Percentiles rank a stretch among this genome's conserved stretches.
Conservation (phyloP, 1,140 invertebrate genomes). For the Charaxes varanes region DNA sequence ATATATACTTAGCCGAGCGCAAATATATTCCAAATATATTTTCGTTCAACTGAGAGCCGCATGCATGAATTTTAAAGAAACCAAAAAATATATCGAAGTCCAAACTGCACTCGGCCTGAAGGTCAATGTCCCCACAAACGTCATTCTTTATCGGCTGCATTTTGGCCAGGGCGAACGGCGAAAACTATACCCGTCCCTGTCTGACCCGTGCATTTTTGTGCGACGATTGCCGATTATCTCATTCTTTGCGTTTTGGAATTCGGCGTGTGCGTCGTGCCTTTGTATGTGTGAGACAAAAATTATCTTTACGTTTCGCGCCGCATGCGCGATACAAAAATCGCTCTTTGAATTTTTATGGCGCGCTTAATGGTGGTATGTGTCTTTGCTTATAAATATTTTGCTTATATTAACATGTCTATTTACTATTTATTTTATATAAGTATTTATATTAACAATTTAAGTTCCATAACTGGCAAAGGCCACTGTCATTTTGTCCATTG, state of each 20-base stretch:
- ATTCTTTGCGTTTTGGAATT: conserved; percentile 55
- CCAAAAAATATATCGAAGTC: conserved; percentile 36
- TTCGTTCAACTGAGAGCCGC: conserved; percentile 8
- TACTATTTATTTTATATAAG: no score
- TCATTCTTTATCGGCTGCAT: conserved; percentile 71
- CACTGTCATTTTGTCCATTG: no score
- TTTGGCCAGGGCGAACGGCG: conserved; percentile 56
- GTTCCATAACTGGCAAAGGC: no score
- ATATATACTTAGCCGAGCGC: no score
- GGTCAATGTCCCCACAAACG: conserved; percentile 62
- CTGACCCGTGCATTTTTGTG: conserved; percentile 52
- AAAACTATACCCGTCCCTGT: conserved; percentile 39
- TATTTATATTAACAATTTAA: no score
- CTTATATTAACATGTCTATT: no score
- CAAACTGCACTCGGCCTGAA: conserved; percentile 53
- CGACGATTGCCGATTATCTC: conserved; percentile 65
- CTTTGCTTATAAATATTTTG: not conserved
- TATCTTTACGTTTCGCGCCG: conserved; percentile 45
- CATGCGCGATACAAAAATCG: conserved; percentile 44
- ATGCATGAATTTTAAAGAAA: conserved; percentile 16
- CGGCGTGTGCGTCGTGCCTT: conserved; percentile 37
- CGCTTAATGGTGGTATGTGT: conserved; percentile 16
- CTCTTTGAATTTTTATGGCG: conserved; percentile 40
- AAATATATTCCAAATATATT: conserved; percentile 1
- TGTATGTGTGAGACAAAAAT: conserved; percentile 55